Conservation (phyloP, 2,113 vertebrate genomes). For the Burhinus oedicnemus region DNA sequence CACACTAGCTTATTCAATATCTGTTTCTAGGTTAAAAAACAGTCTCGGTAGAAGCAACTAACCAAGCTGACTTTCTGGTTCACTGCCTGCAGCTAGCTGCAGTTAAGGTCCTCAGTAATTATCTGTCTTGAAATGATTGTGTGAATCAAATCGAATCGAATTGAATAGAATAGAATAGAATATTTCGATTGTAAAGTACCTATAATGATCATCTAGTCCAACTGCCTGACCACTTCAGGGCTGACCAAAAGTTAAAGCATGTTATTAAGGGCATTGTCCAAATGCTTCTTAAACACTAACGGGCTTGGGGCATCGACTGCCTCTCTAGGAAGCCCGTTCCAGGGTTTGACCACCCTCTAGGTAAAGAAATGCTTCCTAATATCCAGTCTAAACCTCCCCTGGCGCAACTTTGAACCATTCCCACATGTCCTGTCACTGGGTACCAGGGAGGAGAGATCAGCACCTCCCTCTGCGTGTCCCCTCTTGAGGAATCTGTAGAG, state of each 20-base stretch:
- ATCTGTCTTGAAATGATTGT: not conserved
- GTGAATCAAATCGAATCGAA: not conserved
- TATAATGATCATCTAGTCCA: not conserved
- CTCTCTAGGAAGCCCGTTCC: not conserved
- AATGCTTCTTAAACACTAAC: not conserved
- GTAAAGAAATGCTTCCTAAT: not conserved
- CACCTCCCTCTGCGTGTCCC: not conserved
- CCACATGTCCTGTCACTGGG: not conserved
- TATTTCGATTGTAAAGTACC: not conserved
- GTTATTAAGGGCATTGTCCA: not conserved
- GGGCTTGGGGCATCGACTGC: fast-evolving
- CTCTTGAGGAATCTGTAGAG: not conserved
- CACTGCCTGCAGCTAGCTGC: not conserved
- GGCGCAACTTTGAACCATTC: not conserved
- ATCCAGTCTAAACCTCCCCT: not conserved
- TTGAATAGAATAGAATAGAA: not conserved
- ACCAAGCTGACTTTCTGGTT: not conserved
- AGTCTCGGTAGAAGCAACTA: not conserved
- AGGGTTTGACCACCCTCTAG: not conserved
- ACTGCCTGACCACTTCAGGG: not conserved
- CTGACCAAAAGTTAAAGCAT: not conserved
- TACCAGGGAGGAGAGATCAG: not conserved
- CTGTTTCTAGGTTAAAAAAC: not conserved
- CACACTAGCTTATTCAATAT: not conserved
- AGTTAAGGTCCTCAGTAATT: not conserved